Evolutionary conservation across 1,140 invertebrate species (phyloP).

Genomic region (Colletes latitarsis): DNA sequence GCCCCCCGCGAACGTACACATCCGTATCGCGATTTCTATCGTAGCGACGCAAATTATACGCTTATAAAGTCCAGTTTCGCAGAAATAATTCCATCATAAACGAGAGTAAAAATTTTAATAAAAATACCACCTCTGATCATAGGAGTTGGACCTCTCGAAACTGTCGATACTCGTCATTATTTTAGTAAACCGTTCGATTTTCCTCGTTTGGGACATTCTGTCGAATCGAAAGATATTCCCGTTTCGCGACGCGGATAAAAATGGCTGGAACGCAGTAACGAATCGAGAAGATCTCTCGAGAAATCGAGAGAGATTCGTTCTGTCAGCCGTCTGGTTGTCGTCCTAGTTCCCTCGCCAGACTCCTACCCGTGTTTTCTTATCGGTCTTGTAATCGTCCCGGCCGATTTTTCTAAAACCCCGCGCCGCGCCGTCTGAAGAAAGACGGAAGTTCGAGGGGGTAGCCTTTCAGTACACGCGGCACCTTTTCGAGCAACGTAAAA

Average conservation of each 20-base stretch:
- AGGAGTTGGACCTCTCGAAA: too few species aligned
- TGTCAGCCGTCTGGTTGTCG: conserved; percentile 15
- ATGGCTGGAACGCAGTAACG: neutral
- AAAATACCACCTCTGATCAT: too few species aligned
- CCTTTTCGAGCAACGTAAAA: conserved; percentile 48
- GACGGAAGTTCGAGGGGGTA: conserved; percentile 22
- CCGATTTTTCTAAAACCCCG: conserved; percentile 50
- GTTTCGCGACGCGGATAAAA: neutral
- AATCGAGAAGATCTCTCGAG: too few species aligned
- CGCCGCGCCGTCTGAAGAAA: conserved; percentile 1
- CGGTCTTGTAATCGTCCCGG: conserved; percentile 24
- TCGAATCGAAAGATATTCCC: neutral
- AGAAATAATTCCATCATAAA: too few species aligned
- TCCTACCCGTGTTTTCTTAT: conserved; percentile 39
- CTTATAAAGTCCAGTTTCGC: too few species aligned
- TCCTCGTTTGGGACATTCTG: too few species aligned
- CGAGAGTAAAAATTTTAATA: too few species aligned
- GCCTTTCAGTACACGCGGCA: conserved; percentile 48
- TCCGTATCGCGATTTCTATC: too few species aligned
- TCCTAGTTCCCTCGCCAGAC: conserved; percentile 20
- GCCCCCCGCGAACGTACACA: too few species aligned
- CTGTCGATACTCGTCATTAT: too few species aligned
- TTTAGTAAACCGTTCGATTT: too few species aligned
- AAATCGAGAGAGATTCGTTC: neutral
- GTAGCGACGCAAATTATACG: too few species aligned